Evolutionary conservation across 1,140 invertebrate species (phyloP).

Genomic region (Varroa destructor): DNA sequence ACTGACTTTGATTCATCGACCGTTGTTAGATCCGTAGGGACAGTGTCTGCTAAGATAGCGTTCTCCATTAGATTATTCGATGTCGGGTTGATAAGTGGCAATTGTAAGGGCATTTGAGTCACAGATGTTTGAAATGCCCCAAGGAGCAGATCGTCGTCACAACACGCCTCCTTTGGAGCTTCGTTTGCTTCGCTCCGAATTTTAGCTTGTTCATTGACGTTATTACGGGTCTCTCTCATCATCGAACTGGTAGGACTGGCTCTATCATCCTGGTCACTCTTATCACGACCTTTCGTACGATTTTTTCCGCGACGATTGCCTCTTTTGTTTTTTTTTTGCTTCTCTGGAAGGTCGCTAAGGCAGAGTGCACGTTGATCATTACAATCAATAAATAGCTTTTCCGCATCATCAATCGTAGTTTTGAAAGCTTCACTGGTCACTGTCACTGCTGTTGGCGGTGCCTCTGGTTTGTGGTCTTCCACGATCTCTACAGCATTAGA

Average conservation of each 20-base stretch:
- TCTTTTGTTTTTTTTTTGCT: conserved; percentile 18
- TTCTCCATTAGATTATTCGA: no score
- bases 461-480: no score
- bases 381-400: neutral
- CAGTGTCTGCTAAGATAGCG: no score
- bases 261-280: neutral
- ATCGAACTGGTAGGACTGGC: neutral
- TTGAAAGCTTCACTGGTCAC: neutral
- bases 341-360: neutral
- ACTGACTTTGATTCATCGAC: neutral
- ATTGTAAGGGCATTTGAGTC: no score
- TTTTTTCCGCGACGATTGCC: neutral
- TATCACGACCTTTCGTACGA: neutral
- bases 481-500: no score
- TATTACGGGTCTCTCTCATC: neutral
- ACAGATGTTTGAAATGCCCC: no score
- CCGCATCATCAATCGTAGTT: neutral
- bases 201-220: neutral
- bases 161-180: no score
- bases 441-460: no score
- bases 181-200: neutral
- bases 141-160: no score
- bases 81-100: no score
- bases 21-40: neutral
- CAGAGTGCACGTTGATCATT: neutral